Base-by-base conservation (phyloP, 2,797 vertebrate genomes). In the Gephyroberyx darwinii region DNA sequence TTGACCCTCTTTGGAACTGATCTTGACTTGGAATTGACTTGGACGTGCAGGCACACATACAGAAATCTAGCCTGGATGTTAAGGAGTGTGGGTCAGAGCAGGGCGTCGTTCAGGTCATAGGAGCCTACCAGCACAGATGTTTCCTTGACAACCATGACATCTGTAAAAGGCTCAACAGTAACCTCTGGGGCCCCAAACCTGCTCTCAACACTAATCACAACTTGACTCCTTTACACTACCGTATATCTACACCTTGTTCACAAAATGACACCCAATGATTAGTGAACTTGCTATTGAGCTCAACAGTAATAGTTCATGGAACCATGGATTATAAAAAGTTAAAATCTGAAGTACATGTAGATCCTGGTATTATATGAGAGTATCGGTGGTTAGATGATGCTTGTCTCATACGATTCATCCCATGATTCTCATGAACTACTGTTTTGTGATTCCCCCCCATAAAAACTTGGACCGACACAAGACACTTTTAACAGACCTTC, bases 111-210 rank as follows among this genome's bases (percentile, higher is more conserved):
- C 16, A 2, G 12, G 16, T 48, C 33, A 9, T 48, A 8, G 19
- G 19, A 74, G 75, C 59, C 68, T 66, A 53, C 30, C 57, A 1
- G 62, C 66, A 30, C 58, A 80, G 74, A 56, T 67, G 65, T 37
- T 22, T 48, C n/a, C n/a, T 48, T 48, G 5, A 17, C 5, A 63
- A 61, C 58, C 48, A 65, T 65, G 76, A 17, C 20, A 33, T 65
- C 50, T 47, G 8, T 43, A 65, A 33, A 65, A 17, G 22, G 37
- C 62, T 19, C 17, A 48, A 60, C 54, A 70, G 60, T 62, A 45
- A 81, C 74, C 48, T 20, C 35, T 45, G 31, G 58, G 69, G 73
- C 54, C 35, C 10, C 22, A 64, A 45, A 61, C 50, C 19, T 19
- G 2, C 17, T 48, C 17, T 19, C 5, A 48, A 22, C 14, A 37